Evolutionary conservation across 92 coral and sea anemone species (phyloP).

Genomic region (Parazoanthus atlanticus): DNA sequence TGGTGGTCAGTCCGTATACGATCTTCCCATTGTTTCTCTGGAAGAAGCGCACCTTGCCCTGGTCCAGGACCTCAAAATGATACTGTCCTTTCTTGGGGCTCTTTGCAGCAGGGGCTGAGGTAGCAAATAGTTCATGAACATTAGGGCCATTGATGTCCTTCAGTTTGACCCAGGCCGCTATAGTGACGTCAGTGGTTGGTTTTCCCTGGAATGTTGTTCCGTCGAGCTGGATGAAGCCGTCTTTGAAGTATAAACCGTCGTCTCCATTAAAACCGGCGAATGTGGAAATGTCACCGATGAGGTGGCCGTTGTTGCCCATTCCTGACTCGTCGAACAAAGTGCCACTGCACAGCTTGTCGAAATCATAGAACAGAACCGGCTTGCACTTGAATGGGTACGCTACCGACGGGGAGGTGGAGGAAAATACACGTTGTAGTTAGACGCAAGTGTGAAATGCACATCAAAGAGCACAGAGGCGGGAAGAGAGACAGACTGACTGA

Average conservation of each 20-base stretch:
- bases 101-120: conserved; percentile 55
- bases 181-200: conserved; percentile 78
- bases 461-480: not conserved
- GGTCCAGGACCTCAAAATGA: conserved; percentile 77
- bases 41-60: conserved; percentile 86
- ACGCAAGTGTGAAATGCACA: not conserved
- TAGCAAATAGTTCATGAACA: conserved; percentile 71
- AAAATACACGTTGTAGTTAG: not conserved
- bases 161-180: conserved; percentile 83
- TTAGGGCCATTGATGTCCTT: conserved; percentile 71
- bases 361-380: conserved; percentile 85
- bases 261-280: conserved; percentile 75
- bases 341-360: conserved; percentile 82
- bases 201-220: conserved; percentile 80
- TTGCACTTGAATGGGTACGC: conserved; percentile 77
- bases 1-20: conserved; percentile 80
- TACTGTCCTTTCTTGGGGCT: conserved; percentile 72
- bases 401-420: not conserved
- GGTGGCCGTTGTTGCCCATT: conserved; percentile 81
- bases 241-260: conserved; percentile 77
- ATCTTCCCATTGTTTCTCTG: conserved; percentile 81
- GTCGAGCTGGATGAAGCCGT: conserved; percentile 81
- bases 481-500: too few species aligned
- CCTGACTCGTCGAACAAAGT: conserved; percentile 90
- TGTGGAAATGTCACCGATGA: conserved; percentile 65